These are phyloP conservation scores for Sturnira hondurensis DNA, from an alignment of 2,113 vertebrate species.

Conservation along the genomic window DNA sequence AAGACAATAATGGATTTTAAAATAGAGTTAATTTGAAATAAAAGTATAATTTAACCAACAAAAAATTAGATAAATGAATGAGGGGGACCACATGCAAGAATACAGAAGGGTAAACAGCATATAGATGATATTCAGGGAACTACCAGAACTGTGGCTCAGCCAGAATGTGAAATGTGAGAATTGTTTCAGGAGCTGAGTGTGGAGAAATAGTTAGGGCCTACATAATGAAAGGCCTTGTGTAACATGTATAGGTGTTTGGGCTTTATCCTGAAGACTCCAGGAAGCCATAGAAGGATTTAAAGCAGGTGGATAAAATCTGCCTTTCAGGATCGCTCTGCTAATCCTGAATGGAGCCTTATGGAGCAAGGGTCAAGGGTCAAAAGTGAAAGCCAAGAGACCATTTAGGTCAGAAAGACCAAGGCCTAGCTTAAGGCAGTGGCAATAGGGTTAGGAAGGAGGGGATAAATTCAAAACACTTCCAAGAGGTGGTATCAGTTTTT, in stretches of 20 bases:
- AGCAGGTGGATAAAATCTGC: background rate
- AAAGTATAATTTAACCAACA: slow-evolving; percentile 20
- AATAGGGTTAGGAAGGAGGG: background rate
- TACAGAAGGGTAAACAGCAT: background rate
- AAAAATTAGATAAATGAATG: background rate
- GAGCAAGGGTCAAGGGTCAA: background rate
- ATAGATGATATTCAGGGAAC: background rate
- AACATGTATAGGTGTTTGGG: background rate
- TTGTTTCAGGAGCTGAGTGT: background rate
- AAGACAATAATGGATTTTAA: slow-evolving; percentile 13
- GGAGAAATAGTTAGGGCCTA: background rate
- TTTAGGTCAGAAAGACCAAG: background rate
- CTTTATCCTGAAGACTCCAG: background rate
- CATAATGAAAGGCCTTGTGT: background rate
- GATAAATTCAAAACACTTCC: slow-evolving; percentile 36
- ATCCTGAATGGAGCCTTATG: background rate
- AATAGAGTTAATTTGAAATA: slow-evolving; percentile 9
- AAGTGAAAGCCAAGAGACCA: background rate
- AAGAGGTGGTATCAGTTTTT: background rate
- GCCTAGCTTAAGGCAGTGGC: background rate
- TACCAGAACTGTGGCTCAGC: background rate
- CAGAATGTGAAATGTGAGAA: slow-evolving; percentile 4
- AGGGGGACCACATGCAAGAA: background rate
- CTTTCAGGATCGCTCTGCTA: background rate
- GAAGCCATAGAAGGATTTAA: background rate